These are phyloP conservation scores for Perca flavescens DNA, from an alignment of 2,113 vertebrate species.

Conservation along the genomic window DNA sequence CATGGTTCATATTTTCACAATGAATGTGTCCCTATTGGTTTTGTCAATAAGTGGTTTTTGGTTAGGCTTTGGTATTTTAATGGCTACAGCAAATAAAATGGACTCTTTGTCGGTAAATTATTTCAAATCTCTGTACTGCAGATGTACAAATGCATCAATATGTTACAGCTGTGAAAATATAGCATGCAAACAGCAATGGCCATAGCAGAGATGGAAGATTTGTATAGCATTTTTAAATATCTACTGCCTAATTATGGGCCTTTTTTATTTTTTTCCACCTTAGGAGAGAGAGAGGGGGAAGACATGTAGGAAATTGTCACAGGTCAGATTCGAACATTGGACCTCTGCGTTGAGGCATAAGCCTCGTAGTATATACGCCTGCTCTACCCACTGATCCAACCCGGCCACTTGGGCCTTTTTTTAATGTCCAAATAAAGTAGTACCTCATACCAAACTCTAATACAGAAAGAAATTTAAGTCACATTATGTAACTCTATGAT, in stretches of 20 bases:
- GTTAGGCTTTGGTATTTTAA: slow-evolving; percentile 2
- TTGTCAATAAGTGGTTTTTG: slow-evolving; percentile 18
- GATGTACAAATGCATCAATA: neutral
- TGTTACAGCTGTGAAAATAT: neutral
- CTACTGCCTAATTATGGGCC: neutral
- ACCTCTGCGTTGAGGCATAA: no score
- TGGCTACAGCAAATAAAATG: neutral
- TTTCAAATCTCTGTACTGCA: neutral
- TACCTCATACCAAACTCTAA: neutral
- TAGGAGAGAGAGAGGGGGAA: no score
- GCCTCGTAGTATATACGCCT: no score
- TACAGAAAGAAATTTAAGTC: slow-evolving; percentile 15
- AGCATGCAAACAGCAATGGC: neutral
- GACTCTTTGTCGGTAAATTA: neutral
- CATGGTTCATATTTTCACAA: neutral
- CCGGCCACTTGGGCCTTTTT: neutral
- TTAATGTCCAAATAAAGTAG: slow-evolving; percentile 5
- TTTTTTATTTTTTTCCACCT: neutral
- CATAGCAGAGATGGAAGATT: neutral
- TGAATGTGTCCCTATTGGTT: slow-evolving; percentile 13
- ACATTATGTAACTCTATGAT: slow-evolving; percentile 8
- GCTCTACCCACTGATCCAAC: no score
- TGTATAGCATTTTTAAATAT: neutral
- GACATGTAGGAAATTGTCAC: no score
- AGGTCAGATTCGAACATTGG: no score